Evolutionary conservation across 2,113 vertebrate species (phyloP).

Genomic region (Pangasianodon gigas): DNA sequence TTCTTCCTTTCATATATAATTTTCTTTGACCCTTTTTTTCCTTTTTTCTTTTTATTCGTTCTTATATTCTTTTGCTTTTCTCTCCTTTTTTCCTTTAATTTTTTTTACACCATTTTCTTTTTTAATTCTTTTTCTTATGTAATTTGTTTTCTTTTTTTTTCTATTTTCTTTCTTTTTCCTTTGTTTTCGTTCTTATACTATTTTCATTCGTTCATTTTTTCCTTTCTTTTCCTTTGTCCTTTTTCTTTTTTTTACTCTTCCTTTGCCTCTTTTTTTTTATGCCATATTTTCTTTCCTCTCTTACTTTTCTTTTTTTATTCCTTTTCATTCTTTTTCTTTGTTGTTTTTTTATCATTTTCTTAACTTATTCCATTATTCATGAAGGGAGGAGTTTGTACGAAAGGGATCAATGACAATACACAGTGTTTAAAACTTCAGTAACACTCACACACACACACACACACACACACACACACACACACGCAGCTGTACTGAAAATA

Average conservation of each 20-base stretch:
- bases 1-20: no score
- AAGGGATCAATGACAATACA: neutral
- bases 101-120: neutral
- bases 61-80: neutral
- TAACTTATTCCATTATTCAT: neutral
- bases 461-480: constrained; percentile 1
- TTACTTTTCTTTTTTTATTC: neutral
- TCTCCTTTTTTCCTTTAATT: neutral
- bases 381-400: neutral
- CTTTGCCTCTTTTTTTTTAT: neutral
- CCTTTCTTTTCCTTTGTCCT: fast-evolving
- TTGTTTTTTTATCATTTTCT: neutral
- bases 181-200: neutral
- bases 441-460: neutral
- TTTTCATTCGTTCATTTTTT: neutral
- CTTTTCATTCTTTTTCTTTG: neutral
- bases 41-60: neutral
- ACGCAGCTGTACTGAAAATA: neutral
- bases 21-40: neutral
- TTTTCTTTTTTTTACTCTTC: neutral
- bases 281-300: neutral
- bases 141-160: neutral
- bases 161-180: neutral
- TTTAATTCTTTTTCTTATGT: neutral
- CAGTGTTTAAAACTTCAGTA: neutral